Evolutionary conservation across 2,888 invertebrate genomes (phyloP).

Genomic region (Malacosoma neustria): DNA sequence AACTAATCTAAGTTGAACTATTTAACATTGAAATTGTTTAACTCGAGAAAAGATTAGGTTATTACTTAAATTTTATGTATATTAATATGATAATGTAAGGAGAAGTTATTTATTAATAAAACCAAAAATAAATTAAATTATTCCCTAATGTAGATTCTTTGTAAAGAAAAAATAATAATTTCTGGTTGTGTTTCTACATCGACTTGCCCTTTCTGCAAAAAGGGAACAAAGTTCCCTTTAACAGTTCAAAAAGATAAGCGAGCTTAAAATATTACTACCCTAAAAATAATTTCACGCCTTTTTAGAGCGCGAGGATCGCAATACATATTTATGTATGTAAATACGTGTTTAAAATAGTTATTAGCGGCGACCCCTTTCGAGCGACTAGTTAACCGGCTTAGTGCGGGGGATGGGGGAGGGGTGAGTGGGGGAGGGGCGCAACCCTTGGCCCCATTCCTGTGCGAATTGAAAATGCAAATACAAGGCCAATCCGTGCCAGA

Average conservation of each 20-base stretch:
- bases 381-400: conserved; percentile 28
- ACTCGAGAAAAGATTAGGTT: no score
- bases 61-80: no score
- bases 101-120: no score
- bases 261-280: neutral
- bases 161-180: no score
- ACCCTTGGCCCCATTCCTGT: conserved; percentile 8
- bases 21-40: no score
- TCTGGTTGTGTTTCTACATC: no score
- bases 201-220: no score
- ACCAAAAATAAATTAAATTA: no score
- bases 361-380: conserved; percentile 10
- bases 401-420: conserved; percentile 14
- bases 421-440: conserved; percentile 3
- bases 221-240: no score
- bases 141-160: no score
- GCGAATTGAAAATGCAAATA: conserved; percentile 56
- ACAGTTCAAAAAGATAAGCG: neutral
- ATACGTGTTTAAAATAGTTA: conserved; percentile 14
- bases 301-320: neutral
- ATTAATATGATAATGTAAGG: no score
- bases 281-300: neutral
- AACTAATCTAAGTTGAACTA: no score
- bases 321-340: conserved; percentile 12
- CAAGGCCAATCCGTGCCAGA: conserved; percentile 42